Base-by-base conservation (phyloP, 2,113 vertebrate genomes). In the Rhinopomastus cyanomelas region DNA sequence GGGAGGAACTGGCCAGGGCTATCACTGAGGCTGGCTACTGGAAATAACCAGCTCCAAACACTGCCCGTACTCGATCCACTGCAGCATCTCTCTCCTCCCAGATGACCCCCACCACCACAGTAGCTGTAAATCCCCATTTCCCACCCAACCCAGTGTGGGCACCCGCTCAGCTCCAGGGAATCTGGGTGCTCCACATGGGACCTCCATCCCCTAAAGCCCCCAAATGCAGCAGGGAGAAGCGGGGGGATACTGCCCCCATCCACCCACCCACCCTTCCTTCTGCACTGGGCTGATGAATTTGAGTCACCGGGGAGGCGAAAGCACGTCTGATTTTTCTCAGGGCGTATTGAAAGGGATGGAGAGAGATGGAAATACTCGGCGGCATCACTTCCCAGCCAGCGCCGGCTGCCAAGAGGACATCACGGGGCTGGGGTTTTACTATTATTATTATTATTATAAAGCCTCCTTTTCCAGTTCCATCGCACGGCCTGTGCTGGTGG, bases 361-460 rank as follows among this genome's bases (percentile, higher is more conserved):
- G 64, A 74, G 46, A 85, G 87, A 92, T 85, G 89, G 68, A 92
- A 92, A 96, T 94, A 93, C 71, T 81, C 85, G 13, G 68, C 34
- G 0, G 82, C 72, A 82, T 87, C 85, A 22, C 82, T 91, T 91
- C 93, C 76, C 95, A 95, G 95, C 88, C 93, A 94, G 72, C 52
- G 9, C 16, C 0, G 26, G 60, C 95, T 96, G 95, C 95, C 93
- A 94, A 96, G 74, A 95, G 88, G 90, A 87, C 92, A 88, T 92
- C 91, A 82, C 61, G 2, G 1, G 72, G 59, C 55, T 59, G 80
- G 62, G 8, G 75, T 79, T 82, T 76, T 89, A 95, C 90, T 89
- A 91, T 75, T 94, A 87, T 92, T 89, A 91, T 75, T 94, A 87
- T 92, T 94, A 96, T 87, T 96, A 80, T 94, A 89, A 89, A 91